Evolutionary conservation across 2,113 vertebrate species (phyloP).

Genomic region (Bambusicola thoracicus): DNA sequence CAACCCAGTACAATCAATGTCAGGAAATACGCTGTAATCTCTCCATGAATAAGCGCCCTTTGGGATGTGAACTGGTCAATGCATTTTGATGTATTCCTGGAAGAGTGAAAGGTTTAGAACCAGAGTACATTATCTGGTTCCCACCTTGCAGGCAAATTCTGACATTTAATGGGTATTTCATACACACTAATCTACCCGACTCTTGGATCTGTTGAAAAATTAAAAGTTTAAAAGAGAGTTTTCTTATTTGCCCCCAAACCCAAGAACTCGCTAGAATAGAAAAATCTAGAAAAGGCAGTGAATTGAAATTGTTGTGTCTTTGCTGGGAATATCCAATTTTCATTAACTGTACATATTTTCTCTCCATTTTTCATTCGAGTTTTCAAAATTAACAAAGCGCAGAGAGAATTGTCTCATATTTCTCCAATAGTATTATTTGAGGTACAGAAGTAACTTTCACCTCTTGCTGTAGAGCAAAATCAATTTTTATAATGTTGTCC

Average conservation of each 20-base stretch:
- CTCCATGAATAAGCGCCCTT: conserved; percentile 17
- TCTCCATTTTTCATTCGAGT: neutral
- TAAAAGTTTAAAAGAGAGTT: conserved; percentile 20
- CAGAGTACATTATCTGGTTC: neutral
- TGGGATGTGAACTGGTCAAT: conserved; percentile 61
- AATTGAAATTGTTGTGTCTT: neutral
- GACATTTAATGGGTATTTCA: conserved; percentile 1
- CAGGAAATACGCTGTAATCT: conserved; percentile 29
- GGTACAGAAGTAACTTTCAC: neutral
- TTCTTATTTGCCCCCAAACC: neutral
- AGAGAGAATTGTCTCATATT: neutral
- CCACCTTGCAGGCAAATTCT: neutral
- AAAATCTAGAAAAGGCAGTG: neutral
- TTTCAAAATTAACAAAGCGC: neutral
- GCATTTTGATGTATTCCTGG: conserved; percentile 38
- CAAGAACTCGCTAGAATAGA: neutral
- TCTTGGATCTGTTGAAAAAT: neutral
- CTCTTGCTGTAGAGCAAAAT: conserved; percentile 2
- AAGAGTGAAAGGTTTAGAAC: conserved; percentile 24
- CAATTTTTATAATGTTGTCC: conserved; percentile 68
- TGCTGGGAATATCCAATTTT: neutral
- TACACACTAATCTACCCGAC: neutral
- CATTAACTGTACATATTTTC: neutral
- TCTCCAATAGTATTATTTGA: neutral
- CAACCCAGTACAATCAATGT: conserved; percentile 39